phyloP scores from a whole-genome alignment of 2,888 invertebrate genomes.

The Perizoma flavofasciatum region DNA sequence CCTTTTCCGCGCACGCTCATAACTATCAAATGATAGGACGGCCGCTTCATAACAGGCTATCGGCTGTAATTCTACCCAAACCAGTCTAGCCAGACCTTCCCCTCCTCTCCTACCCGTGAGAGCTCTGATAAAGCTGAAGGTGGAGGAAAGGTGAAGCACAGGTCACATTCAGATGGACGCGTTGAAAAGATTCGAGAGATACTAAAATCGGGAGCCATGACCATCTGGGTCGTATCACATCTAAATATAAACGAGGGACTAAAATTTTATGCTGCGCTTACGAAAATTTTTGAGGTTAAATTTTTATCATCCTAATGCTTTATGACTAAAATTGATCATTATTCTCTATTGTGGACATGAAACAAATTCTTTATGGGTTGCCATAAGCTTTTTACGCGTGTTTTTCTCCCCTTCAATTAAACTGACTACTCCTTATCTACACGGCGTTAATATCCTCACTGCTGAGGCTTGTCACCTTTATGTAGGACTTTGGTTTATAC shows the following conservation, averaged over 20 bases:
- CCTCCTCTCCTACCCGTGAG: slow-evolving; percentile 49
- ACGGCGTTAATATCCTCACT: too few relatives aligned
- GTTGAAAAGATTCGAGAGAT: slow-evolving; percentile 75
- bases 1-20: slow-evolving; percentile 78
- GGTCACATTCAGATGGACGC: slow-evolving; percentile 63
- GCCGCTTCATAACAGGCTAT: slow-evolving; percentile 76
- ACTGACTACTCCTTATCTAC: too few relatives aligned
- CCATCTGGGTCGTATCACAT: slow-evolving; percentile 80
- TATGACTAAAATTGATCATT: slow-evolving; percentile 35
- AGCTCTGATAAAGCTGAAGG: slow-evolving; percentile 52
- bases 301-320: slow-evolving; percentile 42
- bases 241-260: slow-evolving; percentile 76
- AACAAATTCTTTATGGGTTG: slow-evolving; percentile 29
- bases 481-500: too few relatives aligned
- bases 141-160: slow-evolving; percentile 54
- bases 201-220: slow-evolving; percentile 78
- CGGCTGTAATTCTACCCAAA: slow-evolving; percentile 64
- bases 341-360: slow-evolving; percentile 37
- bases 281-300: slow-evolving; percentile 57
- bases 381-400: slow-evolving; percentile 26
- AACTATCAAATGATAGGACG: slow-evolving; percentile 78
- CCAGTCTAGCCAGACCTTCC: slow-evolving; percentile 58
- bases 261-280: slow-evolving; percentile 72
- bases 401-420: slow-evolving; percentile 4
- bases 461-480: too few relatives aligned